Base-by-base conservation (phyloP, 92 coral and sea anemone species). In the Actinostola sp. region DNA sequence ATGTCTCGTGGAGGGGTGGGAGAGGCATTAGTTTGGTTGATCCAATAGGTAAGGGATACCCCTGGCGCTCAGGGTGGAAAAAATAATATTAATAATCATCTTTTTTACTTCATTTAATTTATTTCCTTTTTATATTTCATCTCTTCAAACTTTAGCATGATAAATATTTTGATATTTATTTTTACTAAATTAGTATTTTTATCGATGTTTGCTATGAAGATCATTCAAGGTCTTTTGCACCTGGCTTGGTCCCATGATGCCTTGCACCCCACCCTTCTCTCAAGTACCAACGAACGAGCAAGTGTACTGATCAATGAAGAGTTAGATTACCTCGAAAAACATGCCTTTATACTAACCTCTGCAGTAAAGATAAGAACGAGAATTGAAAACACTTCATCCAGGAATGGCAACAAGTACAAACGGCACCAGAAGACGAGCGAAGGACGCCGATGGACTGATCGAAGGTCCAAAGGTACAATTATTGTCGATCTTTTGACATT, bases 371-470 rank as follows among this genome's bases (percentile, higher is more conserved):
- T 4, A 36, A 58, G 21, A 28, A 61, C 28, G 46, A 10, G 48
- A 53, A 31, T 61, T 34, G 11, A 10, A 4, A 43, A 1, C 10
- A 27, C 15, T 45, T 48, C 11, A 9, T 2, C 0, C 20, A 75
- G 73, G 58, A 35, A 75, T 75, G 81, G 81, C 44, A 50, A 16
- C 63, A 33, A 70, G 9, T 49, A 41, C 81, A 64, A 64, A 75
- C 81, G 81, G 81, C 6, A 54, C 81, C 11, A 63, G 81, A 34
- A 35, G 81, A 36, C 34, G 81, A 66, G 72, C 81, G 21, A 75
- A 63, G 31, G 72, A 75, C 39, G 72, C 55, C 28, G 65, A 68
- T 0, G 29, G 20, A 23, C 41, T 28, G 9, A 56, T 19, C 17
- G 61, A 68, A 56, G 42, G 74, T 68, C 41, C 74, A 68, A 68